Conservation (phyloP, 92 coral and sea anemone genomes). For the Epizoanthus scotinus region DNA sequence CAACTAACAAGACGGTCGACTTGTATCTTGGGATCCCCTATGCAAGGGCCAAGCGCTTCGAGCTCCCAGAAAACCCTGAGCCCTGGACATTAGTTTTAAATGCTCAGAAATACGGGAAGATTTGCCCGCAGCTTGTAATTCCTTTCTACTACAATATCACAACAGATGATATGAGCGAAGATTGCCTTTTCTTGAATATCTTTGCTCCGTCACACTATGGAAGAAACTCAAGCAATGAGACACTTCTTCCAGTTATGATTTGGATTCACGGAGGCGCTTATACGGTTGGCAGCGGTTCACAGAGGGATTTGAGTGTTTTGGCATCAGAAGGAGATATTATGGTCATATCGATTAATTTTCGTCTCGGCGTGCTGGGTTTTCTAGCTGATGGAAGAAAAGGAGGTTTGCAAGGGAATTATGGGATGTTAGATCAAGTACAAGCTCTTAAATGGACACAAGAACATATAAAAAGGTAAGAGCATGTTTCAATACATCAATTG, state of each 20-base stretch:
- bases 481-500: too few species aligned
- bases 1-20: background rate
- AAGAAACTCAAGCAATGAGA: background rate
- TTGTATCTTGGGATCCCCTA: background rate
- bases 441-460: background rate
- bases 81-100: background rate
- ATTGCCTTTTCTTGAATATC: background rate
- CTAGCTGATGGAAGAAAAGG: background rate
- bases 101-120: background rate
- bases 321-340: background rate
- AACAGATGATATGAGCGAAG: background rate
- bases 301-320: background rate
- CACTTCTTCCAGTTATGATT: background rate
- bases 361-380: background rate
- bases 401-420: background rate
- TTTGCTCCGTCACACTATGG: background rate
- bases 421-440: conserved; percentile 1
- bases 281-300: background rate
- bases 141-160: background rate
- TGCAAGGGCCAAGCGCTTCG: background rate
- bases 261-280: background rate
- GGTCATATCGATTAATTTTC: background rate
- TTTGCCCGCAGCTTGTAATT: background rate
- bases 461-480: too few species aligned
- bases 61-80: background rate